phyloP scores from a whole-genome alignment of 2,113 vertebrate genomes.

The Hyperoodon ampullatus region DNA sequence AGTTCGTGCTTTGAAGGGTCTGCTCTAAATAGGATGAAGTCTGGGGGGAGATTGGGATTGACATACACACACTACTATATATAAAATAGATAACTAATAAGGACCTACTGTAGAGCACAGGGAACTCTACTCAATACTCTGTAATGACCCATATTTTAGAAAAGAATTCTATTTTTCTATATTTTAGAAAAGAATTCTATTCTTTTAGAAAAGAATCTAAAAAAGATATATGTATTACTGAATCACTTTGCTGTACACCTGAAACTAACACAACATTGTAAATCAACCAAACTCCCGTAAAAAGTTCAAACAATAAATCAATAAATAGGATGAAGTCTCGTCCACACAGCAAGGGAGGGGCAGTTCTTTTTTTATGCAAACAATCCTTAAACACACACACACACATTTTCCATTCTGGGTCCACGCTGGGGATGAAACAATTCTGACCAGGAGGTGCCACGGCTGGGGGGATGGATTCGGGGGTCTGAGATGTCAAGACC shows the following conservation, averaged over 20 bases:
- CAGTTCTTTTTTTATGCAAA: not conserved
- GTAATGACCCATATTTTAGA: no score
- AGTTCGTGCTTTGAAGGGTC: not conserved
- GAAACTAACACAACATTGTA: not conserved
- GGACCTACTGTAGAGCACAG: fast-evolving
- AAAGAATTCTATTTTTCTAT: no score
- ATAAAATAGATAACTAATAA: not conserved
- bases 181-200: no score
- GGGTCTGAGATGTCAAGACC: not conserved
- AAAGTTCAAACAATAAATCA: no score
- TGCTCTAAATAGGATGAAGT: not conserved
- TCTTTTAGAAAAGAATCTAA: not conserved
- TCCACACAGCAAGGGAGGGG: not conserved
- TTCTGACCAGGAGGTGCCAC: not conserved
- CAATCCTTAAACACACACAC: not conserved
- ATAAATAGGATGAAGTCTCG: not conserved
- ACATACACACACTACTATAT: not conserved
- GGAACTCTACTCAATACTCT: not conserved
- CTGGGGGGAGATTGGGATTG: no score
- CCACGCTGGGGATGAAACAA: not conserved
- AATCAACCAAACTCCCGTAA: fast-evolving
- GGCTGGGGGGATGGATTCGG: not conserved
- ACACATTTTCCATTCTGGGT: not conserved
- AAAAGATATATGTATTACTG: not conserved
- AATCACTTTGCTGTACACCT: not conserved